phyloP scores from a whole-genome alignment of 2,797 vertebrate genomes.

The Acestrorhynchus altus region DNA sequence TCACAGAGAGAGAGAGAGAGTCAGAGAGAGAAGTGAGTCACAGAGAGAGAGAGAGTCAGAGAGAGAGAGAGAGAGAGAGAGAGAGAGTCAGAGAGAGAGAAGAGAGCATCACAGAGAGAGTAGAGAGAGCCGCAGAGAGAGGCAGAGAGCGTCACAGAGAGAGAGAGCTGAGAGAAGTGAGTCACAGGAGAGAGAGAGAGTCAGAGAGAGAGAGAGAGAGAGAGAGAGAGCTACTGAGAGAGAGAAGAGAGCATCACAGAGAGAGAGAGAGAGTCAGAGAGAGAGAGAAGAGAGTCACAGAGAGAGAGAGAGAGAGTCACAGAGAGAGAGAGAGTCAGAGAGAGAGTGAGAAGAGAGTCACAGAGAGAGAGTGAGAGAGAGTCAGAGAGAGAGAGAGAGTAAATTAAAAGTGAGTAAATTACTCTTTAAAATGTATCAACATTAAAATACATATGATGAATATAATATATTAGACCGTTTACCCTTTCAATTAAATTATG shows the following conservation, averaged over 20 bases:
- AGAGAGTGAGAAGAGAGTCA: conserved; percentile 6
- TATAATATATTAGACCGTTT: no score
- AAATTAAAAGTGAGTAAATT: no score
- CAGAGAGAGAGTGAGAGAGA: conserved; percentile 1
- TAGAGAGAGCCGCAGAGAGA: background rate
- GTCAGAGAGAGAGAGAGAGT: conserved; percentile 5
- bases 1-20: no score
- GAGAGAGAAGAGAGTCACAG: background rate
- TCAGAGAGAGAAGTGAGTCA: conserved; percentile 58
- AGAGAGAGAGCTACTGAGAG: background rate
- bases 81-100: background rate
- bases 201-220: conserved; percentile 9
- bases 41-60: background rate
- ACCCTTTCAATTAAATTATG: no score
- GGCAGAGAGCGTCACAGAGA: no score
- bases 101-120: conserved; percentile 17
- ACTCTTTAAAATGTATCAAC: no score
- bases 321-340: conserved; percentile 24
- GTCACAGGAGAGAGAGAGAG: no score
- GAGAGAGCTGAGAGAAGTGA: no score
- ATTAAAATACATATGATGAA: no score
- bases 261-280: conserved; percentile 57
- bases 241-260: no score
- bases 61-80: conserved; percentile 17
- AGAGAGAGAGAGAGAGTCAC: background rate